Evolutionary conservation across 2,113 vertebrate species (phyloP).

Genomic region (Campylorhamphus procurvoides): DNA sequence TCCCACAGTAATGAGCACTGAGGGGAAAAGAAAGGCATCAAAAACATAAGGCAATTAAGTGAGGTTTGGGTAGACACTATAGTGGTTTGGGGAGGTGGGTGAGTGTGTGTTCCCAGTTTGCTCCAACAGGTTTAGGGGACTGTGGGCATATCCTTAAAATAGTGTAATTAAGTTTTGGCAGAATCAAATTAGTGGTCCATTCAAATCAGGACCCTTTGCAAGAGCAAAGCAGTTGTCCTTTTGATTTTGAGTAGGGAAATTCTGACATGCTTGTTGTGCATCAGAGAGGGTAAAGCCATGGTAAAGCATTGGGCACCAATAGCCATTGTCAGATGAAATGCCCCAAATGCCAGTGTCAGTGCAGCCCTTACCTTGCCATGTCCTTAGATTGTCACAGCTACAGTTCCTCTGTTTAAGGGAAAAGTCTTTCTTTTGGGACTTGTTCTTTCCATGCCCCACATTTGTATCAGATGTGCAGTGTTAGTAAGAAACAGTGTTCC

Average conservation of each 20-base stretch:
- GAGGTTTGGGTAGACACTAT: not conserved
- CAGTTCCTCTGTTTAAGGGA: not conserved
- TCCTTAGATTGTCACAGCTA: not conserved
- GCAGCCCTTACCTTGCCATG: not conserved
- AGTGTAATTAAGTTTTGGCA: not conserved
- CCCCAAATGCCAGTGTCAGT: not conserved
- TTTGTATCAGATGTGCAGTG: not conserved
- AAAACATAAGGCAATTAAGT: not conserved
- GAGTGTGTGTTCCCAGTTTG: not conserved
- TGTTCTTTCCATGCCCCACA: not conserved
- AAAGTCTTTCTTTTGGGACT: not conserved
- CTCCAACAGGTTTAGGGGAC: not conserved
- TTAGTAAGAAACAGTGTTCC: not conserved
- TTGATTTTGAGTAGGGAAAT: not conserved
- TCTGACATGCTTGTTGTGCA: not conserved
- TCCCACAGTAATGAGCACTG: not conserved
- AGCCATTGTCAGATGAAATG: not conserved
- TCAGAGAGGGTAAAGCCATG: not conserved
- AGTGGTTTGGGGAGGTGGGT: not conserved
- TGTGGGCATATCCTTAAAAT: not conserved
- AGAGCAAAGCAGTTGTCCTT: not conserved
- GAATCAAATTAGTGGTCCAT: not conserved
- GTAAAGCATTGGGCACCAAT: not conserved
- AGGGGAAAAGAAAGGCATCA: not conserved
- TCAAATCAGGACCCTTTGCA: not conserved